Base-by-base conservation (phyloP, 2,113 vertebrate species). In the Gulo gulo region DNA sequence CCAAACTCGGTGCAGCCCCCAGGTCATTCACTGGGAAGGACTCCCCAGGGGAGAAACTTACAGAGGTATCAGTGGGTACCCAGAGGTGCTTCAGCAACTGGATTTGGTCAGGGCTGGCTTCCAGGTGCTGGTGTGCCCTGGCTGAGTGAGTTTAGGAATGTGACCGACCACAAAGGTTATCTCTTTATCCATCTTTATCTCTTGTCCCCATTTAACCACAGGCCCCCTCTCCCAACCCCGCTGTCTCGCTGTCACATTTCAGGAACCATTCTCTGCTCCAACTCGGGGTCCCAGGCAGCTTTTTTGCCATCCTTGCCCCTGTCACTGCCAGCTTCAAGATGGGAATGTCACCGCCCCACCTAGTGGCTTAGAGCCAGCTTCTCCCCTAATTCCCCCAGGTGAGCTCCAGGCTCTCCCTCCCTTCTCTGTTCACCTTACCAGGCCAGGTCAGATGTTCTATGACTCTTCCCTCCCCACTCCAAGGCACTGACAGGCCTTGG, bases 401-500 rank as follows among this genome's bases (percentile, higher is more conserved):
- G 61, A 86, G 78, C n/a, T 91, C 45, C 11, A n/a, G 55, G 47
- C 39, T 31, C 86, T 95, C 55, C 79, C 59, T 92, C 12, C 29
- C 69, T 92, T 34, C 11, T 65, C 18, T 7, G 1, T 10, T 69
- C 61, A 26, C 9, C 34, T 4, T 11, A 7, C 36, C 50, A 52
- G 65, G 83, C 7, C 24, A 1, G 18, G 31, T 34, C n/a, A 31
- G 69, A 34, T 74, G 34, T 34, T 39, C 65, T 0, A 6, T 4
- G 16, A 50, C 7, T 18, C 24, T 79, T 74, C 57, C 34, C 52
- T 76, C 21, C 50, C 24, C 52, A 84, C 57, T 79, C 39, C 74
- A 88, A 78, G 96, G 15, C 50, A 65, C 74, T 1, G 55, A 98
- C 96, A 88, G 85, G 93, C 98, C 67, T 0, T 99, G 99, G 99